These are phyloP conservation scores for Charadrius vociferus DNA, from an alignment of 2,113 vertebrate species.

Conservation along the genomic window DNA sequence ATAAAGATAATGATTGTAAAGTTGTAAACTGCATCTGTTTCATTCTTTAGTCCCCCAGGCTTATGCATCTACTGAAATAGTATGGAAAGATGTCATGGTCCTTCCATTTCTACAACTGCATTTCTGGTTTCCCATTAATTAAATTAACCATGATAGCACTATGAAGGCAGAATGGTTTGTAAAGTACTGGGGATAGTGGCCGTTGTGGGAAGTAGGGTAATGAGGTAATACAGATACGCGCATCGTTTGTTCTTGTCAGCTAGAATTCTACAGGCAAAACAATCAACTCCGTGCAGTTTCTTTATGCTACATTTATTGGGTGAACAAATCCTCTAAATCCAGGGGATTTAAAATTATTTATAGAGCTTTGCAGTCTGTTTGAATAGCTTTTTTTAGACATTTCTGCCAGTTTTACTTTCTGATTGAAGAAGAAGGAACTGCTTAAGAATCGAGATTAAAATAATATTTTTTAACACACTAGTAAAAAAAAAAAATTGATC, in stretches of 20 bases:
- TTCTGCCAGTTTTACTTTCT: neutral
- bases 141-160: neutral
- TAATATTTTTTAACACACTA: neutral
- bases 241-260: neutral
- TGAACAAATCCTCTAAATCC: constrained; percentile 12
- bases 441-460: neutral
- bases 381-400: neutral
- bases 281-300: neutral
- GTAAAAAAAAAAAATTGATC: neutral
- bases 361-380: neutral
- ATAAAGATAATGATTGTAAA: neutral
- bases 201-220: neutral
- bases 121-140: constrained; percentile 8
- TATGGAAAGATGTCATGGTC: neutral
- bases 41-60: neutral
- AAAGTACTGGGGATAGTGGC: neutral
- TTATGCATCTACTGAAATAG: neutral
- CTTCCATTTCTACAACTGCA: neutral
- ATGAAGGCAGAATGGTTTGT: neutral
- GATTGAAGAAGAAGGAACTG: neutral
- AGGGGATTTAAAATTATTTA: neutral
- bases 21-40: neutral
- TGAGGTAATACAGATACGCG: neutral
- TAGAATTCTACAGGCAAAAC: neutral
- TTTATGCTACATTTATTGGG: neutral